Conservation (phyloP, 2,797 vertebrate species). For the Pseudotriccus pelzelni region DNA sequence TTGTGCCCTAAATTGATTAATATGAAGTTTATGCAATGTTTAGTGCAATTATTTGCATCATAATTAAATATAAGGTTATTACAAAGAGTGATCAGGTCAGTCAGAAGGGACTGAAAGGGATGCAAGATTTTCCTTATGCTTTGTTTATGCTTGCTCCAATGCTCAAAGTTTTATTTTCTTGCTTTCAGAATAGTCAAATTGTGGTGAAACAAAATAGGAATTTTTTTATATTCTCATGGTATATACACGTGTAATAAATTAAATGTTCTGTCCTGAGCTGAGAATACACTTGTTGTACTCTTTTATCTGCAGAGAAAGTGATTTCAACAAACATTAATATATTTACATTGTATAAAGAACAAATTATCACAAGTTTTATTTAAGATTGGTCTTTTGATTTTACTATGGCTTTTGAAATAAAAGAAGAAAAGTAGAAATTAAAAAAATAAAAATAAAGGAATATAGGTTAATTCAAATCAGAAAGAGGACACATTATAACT, state of each 20-base stretch:
- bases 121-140: neutral
- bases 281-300: neutral
- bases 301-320: neutral
- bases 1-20: neutral
- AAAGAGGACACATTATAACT: neutral
- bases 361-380: neutral
- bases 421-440: neutral
- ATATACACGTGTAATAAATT: neutral
- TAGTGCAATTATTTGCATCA: neutral
- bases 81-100: neutral
- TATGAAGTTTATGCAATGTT: neutral
- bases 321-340: neutral
- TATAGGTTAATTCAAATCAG: neutral
- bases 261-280: neutral
- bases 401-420: neutral
- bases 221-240: neutral
- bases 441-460: neutral
- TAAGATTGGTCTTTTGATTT: neutral
- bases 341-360: neutral
- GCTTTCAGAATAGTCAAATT: neutral
- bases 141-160: neutral
- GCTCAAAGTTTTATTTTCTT: neutral
- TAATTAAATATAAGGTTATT: neutral
- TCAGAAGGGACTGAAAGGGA: neutral
- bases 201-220: neutral